Evolutionary conservation across 2,888 invertebrate genomes (phyloP), one percentile per base, ranked within the genome.

Genomic region (Mactromeris polynyma): DNA sequence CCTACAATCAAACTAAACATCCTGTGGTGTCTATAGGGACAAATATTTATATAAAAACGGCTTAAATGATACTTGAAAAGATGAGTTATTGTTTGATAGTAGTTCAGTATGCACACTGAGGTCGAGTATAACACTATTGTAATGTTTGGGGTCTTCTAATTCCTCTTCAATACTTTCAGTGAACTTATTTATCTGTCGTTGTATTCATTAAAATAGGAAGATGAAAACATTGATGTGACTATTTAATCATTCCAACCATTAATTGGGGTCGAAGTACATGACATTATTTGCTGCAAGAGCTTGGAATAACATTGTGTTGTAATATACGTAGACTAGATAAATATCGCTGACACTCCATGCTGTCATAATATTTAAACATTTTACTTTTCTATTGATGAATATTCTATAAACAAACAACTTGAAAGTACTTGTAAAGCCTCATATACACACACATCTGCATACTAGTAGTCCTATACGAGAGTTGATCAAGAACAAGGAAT

Each of bases 21-120:
- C 84, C 46, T 78, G 51, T 33, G 19, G 78, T 26, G 64, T 21
- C 64, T 51, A 17, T 33, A 40, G 19, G 40, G 80, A 51, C 46
- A 81, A 86, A 86, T 84, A 77, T 84, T 86, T 80, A 64, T 86
- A 81, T 73, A 80, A 85, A 21, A 81, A 33, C 11, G 26, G 54
- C n/a, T 81, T 81, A 40, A 86, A 42, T 51, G 81, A 73, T 85
- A 80, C 73, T 81, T 86, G 21, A 64, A 31, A 73, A 17, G 73
- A 73, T 73, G 19, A 73, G 31, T 73, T 73, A 64, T 64, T 26
- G 26, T 64, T 64, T n/a, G 58, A 26, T 4, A n/a, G n/a, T 26
- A 26, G 58, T 64, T 64, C 3, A 36, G 33, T 33, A 4, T 26
- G 73, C 73, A 33, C 17, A 73, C 33, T 33, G 11, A 33, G 73